phyloP scores from a whole-genome alignment of 1,140 invertebrate species.

The Temnothorax longispinosus region DNA sequence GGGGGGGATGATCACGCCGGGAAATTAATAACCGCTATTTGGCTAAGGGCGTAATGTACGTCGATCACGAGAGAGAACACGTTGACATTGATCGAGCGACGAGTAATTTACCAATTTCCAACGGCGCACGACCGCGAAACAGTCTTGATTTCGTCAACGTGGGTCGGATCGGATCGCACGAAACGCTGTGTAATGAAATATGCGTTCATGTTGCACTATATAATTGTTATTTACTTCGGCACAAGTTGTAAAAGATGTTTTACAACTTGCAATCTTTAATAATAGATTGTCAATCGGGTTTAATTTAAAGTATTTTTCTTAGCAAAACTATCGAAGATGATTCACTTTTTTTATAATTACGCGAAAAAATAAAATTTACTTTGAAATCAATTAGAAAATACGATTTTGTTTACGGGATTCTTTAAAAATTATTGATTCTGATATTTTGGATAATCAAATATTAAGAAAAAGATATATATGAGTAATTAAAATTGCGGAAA shows the following conservation, averaged over 20 bases:
- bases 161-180: conserved; percentile 11
- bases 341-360: background rate
- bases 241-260: background rate
- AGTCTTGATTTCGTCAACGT: conserved; percentile 8
- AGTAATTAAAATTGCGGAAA: background rate
- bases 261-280: background rate
- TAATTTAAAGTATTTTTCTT: background rate
- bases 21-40: conserved; percentile 55
- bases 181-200: conserved; percentile 49
- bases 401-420: background rate
- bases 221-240: conserved; percentile 42
- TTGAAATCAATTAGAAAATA: background rate
- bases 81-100: conserved; percentile 44
- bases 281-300: background rate
- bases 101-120: conserved; percentile 48
- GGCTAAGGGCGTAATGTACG: conserved; percentile 35
- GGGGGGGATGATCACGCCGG: conserved; percentile 6
- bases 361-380: too few relatives aligned
- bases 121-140: background rate
- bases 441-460: background rate
- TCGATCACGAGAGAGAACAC: conserved; percentile 40
- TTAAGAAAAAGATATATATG: background rate
- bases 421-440: background rate
- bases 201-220: conserved; percentile 31
- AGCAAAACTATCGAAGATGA: background rate